Conservation (phyloP, 2,113 vertebrate species). For the Acanthisitta chloris region DNA sequence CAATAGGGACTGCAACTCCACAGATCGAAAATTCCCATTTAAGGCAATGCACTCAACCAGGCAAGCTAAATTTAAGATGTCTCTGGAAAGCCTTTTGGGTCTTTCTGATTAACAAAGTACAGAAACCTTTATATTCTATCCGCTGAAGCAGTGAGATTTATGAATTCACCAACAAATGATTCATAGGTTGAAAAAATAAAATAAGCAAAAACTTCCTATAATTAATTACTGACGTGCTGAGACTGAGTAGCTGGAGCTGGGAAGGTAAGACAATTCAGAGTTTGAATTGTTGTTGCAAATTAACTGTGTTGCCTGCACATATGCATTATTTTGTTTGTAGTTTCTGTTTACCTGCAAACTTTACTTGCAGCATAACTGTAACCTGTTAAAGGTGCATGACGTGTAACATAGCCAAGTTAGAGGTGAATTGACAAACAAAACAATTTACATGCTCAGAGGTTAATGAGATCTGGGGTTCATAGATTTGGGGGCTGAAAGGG, state of each 20-base stretch:
- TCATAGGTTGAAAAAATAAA: conserved; percentile 25
- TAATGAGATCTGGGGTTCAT: not conserved
- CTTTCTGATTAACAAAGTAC: conserved; percentile 25
- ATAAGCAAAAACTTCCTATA: conserved; percentile 44
- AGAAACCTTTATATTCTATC: not conserved
- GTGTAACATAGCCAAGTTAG: not conserved
- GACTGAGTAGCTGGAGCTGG: not conserved
- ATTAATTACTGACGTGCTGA: conserved; percentile 34
- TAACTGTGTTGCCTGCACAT: not conserved
- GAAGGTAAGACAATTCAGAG: not conserved
- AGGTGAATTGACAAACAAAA: not conserved
- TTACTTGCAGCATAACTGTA: not conserved
- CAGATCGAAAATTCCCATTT: conserved; percentile 42
- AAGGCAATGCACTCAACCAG: conserved; percentile 42
- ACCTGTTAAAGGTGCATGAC: not conserved
- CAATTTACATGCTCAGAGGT: not conserved
- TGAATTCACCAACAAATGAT: conserved; percentile 26
- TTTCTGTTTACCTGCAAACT: not conserved
- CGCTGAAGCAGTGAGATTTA: conserved; percentile 7
- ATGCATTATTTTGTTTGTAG: not conserved
- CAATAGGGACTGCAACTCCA: not conserved
- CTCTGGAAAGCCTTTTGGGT: conserved; percentile 30
- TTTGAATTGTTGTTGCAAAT: not conserved
- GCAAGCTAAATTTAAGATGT: conserved; percentile 60
- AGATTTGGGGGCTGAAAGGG: not conserved